These are phyloP conservation scores for Anolis sagrei DNA, from an alignment of 2,113 vertebrate species.

Conservation along the genomic window DNA sequence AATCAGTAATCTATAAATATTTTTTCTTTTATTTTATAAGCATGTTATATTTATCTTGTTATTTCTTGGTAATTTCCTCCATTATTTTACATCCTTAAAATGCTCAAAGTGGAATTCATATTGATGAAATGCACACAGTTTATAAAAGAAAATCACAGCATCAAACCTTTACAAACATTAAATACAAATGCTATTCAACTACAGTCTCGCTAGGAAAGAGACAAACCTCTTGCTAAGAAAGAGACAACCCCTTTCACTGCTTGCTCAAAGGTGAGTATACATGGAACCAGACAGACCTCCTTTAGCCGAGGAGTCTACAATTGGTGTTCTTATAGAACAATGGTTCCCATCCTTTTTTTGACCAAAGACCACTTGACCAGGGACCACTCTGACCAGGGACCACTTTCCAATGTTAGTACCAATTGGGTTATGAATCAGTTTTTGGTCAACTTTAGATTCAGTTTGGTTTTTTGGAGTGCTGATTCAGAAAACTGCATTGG, in stretches of 20 bases:
- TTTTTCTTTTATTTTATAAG: neutral
- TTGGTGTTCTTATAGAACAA: neutral
- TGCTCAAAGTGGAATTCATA: neutral
- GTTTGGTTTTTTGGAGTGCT: too few species aligned
- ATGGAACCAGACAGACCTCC: too few species aligned
- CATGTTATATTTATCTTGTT: neutral
- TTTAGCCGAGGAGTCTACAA: neutral
- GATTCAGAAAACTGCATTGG: too few species aligned
- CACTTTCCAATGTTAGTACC: too few species aligned
- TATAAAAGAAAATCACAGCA: neutral
- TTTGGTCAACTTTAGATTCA: too few species aligned
- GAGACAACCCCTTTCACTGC: neutral
- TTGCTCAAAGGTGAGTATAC: neutral
- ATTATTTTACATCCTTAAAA: neutral
- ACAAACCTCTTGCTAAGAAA: neutral
- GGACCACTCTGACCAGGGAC: too few species aligned
- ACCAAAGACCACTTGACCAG: too few species aligned
- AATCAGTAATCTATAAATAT: conserved; percentile 63
- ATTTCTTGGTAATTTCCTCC: neutral
- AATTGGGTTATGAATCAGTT: too few species aligned
- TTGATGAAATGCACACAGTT: neutral
- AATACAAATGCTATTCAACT: neutral
- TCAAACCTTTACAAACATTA: neutral
- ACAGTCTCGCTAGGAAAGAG: neutral
- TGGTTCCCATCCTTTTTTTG: too few species aligned